These are phyloP conservation scores for Synergus japonicus DNA, from an alignment of 2,888 invertebrate species.

Conservation along the genomic window DNA sequence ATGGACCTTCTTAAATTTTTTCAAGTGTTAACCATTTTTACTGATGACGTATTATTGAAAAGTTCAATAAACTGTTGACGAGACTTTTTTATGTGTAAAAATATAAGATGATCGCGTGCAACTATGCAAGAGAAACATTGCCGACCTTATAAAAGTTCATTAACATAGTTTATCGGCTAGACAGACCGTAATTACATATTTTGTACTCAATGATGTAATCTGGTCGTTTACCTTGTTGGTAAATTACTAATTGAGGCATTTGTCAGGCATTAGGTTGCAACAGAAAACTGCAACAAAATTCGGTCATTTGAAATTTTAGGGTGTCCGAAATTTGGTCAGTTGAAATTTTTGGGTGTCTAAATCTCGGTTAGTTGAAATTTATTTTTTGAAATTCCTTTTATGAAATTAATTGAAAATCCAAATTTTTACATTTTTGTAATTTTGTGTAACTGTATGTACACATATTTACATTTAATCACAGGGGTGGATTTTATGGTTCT, in stretches of 20 bases:
- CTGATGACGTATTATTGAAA: not conserved
- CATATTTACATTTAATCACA: slow-evolving; percentile 43
- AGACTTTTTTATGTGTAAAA: not conserved
- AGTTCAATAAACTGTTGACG: no score
- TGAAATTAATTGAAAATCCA: not conserved
- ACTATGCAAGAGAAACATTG: not conserved
- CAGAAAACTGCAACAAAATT: no score
- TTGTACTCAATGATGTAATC: slow-evolving; percentile 5
- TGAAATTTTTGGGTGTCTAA: no score
- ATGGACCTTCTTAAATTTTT: not conserved
- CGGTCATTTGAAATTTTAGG: no score
- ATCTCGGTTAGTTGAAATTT: no score
- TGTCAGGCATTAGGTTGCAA: no score
- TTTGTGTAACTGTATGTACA: not conserved
- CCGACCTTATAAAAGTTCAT: slow-evolving; percentile 1
- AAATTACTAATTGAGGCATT: not conserved
- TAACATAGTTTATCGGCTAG: slow-evolving; percentile 24
- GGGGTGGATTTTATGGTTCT: slow-evolving; percentile 17
- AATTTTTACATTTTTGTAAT: not conserved
- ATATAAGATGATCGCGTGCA: slow-evolving; percentile 4
- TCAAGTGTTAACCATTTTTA: not conserved
- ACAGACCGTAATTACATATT: not conserved
- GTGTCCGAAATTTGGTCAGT: no score
- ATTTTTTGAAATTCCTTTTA: no score
- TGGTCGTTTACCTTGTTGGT: not conserved